These are phyloP conservation scores for Aporophyla lueneburgensis DNA, from an alignment of 2,888 invertebrate genomes.

Conservation along the genomic window DNA sequence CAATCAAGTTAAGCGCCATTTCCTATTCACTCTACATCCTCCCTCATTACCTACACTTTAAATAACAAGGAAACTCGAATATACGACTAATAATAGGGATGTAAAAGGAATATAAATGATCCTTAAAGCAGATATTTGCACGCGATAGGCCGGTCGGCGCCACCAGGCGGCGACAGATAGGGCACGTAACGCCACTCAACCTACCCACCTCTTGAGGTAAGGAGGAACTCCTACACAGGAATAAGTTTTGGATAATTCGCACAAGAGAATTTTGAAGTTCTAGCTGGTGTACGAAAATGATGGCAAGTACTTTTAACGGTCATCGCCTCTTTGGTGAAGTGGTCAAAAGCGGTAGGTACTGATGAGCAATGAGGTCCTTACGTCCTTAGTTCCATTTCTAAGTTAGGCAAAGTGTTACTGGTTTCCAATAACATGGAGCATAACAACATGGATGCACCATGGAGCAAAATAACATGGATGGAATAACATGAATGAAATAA, in stretches of 20 bases:
- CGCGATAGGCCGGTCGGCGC: constrained; percentile 66
- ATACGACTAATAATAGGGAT: constrained; percentile 63
- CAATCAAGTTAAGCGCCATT: constrained; percentile 42
- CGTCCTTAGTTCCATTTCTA: too few relatives aligned
- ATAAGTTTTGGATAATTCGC: constrained; percentile 58
- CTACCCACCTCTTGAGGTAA: constrained; percentile 40
- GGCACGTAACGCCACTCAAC: constrained; percentile 57
- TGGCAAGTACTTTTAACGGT: not conserved
- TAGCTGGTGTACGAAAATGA: not conserved
- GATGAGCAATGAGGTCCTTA: too few relatives aligned
- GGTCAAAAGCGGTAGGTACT: not conserved
- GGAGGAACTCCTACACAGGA: constrained; percentile 36
- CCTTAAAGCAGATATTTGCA: constrained; percentile 71
- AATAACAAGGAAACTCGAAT: constrained; percentile 57
- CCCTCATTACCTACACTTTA: constrained; percentile 49
- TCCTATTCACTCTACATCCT: constrained; percentile 48
- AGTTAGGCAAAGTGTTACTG: not conserved
- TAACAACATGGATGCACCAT: too few relatives aligned
- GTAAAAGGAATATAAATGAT: constrained; percentile 70
- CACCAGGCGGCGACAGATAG: constrained; percentile 51
- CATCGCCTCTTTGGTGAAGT: not conserved
- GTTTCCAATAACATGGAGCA: too few relatives aligned
- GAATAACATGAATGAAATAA: too few relatives aligned
- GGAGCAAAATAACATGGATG: too few relatives aligned
- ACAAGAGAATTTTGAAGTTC: constrained; percentile 30